Evolutionary conservation across 64 coral and sea anemone species (phyloP).

Genomic region (Montipora cactus): DNA sequence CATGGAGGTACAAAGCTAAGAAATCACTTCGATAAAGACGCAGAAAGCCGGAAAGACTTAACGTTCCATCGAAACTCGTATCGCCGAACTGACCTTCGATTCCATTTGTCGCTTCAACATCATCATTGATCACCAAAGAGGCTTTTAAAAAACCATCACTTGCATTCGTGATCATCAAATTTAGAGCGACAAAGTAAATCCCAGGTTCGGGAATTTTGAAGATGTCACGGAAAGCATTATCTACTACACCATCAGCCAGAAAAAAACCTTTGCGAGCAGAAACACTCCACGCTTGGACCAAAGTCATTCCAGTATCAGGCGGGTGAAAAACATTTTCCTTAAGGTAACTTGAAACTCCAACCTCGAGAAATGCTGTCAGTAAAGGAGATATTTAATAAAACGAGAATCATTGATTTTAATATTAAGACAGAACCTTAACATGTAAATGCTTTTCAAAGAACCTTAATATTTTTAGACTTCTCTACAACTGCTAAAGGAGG

Average conservation of each 20-base stretch:
- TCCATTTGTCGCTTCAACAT: slow-evolving; percentile 5
- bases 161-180: not conserved
- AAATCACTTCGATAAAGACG: slow-evolving; percentile 45
- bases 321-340: not conserved
- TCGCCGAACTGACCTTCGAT: not conserved
- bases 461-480: no score
- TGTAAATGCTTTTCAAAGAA: no score
- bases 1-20: slow-evolving; percentile 1
- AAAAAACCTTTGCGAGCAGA: not conserved
- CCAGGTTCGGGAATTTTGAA: not conserved
- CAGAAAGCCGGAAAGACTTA: slow-evolving; percentile 43
- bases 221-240: not conserved
- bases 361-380: not conserved
- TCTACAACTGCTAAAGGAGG: no score
- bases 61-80: not conserved
- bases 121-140: not conserved
- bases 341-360: slow-evolving; percentile 23
- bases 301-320: not conserved
- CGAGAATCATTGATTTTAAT: no score
- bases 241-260: not conserved
- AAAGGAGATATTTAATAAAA: not conserved
- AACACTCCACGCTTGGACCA: slow-evolving; percentile 2
- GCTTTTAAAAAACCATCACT: slow-evolving; percentile 8
- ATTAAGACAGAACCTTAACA: no score
- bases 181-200: slow-evolving; percentile 30